Conservation (phyloP, 2,888 invertebrate species). For the Agriopis aurantiaria region DNA sequence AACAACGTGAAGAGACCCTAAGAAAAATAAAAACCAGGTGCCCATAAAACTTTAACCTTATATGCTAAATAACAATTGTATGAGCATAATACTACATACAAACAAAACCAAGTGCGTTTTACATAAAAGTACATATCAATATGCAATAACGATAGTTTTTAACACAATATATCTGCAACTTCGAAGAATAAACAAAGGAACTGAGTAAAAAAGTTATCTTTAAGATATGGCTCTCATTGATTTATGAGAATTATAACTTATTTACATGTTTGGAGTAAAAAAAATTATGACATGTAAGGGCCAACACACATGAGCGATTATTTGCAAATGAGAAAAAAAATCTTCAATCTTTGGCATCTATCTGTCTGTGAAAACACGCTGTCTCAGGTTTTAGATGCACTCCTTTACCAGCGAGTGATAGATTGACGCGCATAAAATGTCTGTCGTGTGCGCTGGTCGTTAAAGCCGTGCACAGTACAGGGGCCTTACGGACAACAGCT, state of each 20-base stretch:
- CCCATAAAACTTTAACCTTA: conserved; percentile 69
- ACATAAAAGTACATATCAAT: conserved; percentile 5
- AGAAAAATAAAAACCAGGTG: conserved; percentile 51
- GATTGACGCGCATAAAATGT: neutral
- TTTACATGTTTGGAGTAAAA: conserved; percentile 7
- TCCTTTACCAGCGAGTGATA: neutral
- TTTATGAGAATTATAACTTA: conserved; percentile 11
- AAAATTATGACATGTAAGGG: neutral
- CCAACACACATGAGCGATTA: neutral
- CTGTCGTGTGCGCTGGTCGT: neutral
- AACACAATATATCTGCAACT: conserved; percentile 21
- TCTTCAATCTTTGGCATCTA: too few relatives aligned
- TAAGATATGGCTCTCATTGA: conserved; percentile 19
- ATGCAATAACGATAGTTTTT: conserved; percentile 7
- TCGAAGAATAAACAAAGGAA: conserved; percentile 14
- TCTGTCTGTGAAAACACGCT: too few relatives aligned
- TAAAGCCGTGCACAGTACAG: too few relatives aligned
- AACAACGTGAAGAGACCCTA: neutral
- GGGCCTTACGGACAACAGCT: too few relatives aligned
- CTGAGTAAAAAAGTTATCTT: conserved; percentile 9
- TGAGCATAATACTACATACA: conserved; percentile 51
- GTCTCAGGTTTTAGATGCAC: too few relatives aligned
- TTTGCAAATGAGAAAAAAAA: too few relatives aligned
- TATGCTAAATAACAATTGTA: conserved; percentile 65
- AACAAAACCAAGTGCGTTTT: conserved; percentile 32